Conservation (phyloP, 2,888 invertebrate genomes). For the Temnothorax ravouxi region DNA sequence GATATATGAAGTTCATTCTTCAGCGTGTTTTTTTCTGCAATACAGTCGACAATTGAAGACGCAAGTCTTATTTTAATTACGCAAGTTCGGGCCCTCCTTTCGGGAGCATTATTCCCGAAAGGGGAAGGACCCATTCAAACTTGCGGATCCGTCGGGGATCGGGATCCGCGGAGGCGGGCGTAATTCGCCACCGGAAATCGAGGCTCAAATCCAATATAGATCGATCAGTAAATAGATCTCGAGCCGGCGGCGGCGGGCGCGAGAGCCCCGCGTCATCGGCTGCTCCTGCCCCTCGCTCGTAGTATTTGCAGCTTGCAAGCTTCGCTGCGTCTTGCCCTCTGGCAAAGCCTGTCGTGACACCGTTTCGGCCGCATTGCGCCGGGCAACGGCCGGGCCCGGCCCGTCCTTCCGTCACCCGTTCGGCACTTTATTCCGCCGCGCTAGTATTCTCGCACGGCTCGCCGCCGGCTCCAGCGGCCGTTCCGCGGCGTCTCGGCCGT, state of each 20-base stretch:
- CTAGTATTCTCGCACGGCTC: constrained; percentile 36
- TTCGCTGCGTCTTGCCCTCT: constrained; percentile 78
- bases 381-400: constrained; percentile 50
- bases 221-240: constrained; percentile 86
- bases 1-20: background rate
- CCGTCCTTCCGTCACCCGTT: constrained; percentile 44
- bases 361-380: constrained; percentile 78
- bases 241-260: constrained; percentile 39
- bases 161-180: constrained; percentile 21
- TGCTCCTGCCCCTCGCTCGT: constrained; percentile 65
- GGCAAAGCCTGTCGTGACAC: constrained; percentile 86
- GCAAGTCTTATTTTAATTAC: background rate
- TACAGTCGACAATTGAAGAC: background rate
- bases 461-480: constrained; percentile 40
- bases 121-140: background rate
- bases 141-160: background rate
- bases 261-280: constrained; percentile 56
- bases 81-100: background rate
- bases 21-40: background rate
- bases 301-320: constrained; percentile 79
- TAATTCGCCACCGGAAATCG: constrained; percentile 74
- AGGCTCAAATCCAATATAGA: constrained; percentile 85
- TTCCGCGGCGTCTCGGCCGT: constrained; percentile 18
- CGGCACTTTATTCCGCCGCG: constrained; percentile 57
- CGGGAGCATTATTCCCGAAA: background rate